Percentiles rank a stretch among this genome's conserved stretches.
Conservation (phyloP, 2,797 vertebrate genomes). For the Melanotaenia nigrans region DNA sequence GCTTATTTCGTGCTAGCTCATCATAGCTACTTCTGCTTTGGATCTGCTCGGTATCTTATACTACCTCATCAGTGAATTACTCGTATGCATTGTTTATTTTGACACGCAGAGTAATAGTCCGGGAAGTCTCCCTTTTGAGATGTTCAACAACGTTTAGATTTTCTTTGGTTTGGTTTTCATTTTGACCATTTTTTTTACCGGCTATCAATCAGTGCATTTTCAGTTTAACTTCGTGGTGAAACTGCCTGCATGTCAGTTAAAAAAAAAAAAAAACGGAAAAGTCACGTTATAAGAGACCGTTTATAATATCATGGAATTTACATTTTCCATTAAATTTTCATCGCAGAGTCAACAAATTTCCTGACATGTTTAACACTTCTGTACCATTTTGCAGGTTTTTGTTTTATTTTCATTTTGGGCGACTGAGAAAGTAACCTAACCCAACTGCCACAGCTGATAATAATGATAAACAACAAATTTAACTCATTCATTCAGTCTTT, state of each 20-base stretch:
- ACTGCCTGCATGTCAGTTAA: neutral
- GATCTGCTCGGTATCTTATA: conserved; percentile 8
- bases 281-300: neutral
- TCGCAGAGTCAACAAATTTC: neutral
- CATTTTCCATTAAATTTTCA: neutral
- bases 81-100: neutral
- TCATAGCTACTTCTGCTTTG: conserved; percentile 17
- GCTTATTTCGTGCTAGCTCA: conserved; percentile 31
- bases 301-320: neutral
- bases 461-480: neutral
- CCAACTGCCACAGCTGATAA: neutral
- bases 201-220: neutral
- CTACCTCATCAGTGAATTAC: conserved; percentile 11
- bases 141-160: neutral
- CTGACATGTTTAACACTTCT: neutral
- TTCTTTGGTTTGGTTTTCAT: no score
- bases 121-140: neutral
- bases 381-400: neutral
- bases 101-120: neutral
- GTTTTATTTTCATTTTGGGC: neutral
- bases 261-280: neutral
- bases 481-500: neutral
- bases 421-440: neutral
- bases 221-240: neutral
- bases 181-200: no score